Evolutionary conservation across 2,888 invertebrate species (phyloP), one percentile per base, ranked within the genome.

Genomic region (Eupithecia exiguata): DNA sequence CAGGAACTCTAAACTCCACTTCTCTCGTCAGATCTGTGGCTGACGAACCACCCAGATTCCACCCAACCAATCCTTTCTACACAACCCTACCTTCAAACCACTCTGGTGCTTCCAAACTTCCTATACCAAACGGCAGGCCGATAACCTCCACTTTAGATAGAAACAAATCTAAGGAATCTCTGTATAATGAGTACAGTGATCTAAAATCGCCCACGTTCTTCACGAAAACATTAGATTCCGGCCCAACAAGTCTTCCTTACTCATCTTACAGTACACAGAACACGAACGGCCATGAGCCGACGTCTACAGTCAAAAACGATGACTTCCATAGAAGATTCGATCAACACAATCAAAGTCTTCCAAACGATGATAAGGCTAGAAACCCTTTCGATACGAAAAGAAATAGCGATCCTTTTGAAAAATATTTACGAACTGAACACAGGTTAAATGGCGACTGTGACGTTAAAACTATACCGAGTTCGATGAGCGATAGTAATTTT

Each of bases 21-120:
- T 84, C 90, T 61, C 86, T 91, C 40, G 89, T 92, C 21, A 92
- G 89, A 82, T 89, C 93, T 53, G 84, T 88, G 71, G 82, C 85
- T 38, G 92, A 92, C 61, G 93, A 91, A 77, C 87, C 89, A 66
- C 85, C 87, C 63, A 89, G 86, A 84, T 91, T 94, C 82, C 94
- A 94, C 81, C 94, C 94, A 70, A 93, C 94, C 40, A 94, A 94
- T 83, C 94, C 94, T 70, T 94, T 94, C 87, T 94, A 93, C 84
- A 92, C 93, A 69, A 94, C 92, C 77, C 86, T 94, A 82, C 93
- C 94, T 73, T 88, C 90, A 71, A 93, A 91, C 85, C 87, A 90
- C 82, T 87, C 90, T 75, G 92, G 88, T 88, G 84, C 90, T 88
- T 93, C 94, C 83, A 94, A 91, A 86, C 85, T 94, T 79, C 94